Conservation (phyloP, 2,113 vertebrate species). For the Grantiella picta region DNA sequence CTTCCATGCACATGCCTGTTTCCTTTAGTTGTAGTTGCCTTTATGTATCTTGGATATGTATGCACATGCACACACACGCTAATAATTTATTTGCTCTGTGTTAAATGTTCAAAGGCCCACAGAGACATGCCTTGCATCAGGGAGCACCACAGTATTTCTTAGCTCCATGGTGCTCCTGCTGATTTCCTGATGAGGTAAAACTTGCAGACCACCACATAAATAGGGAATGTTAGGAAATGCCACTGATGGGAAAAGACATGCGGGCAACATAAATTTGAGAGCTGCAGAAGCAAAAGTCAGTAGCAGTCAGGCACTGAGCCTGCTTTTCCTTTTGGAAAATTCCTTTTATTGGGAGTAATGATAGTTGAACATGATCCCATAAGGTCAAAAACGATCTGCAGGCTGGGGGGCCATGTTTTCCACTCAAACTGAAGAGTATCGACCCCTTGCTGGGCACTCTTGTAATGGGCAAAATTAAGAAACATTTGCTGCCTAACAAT, state of each 20-base stretch:
- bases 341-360: not conserved
- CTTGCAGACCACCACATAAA: not conserved
- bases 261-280: not conserved
- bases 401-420: not conserved
- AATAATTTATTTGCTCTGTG: constrained; percentile 53
- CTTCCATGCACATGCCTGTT: not conserved
- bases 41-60: not conserved
- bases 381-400: not conserved
- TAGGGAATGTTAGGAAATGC: not conserved
- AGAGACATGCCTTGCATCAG: constrained; percentile 16
- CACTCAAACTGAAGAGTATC: not conserved
- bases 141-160: constrained; percentile 15
- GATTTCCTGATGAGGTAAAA: constrained; percentile 33
- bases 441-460: not conserved
- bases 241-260: not conserved
- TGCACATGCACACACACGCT: not conserved
- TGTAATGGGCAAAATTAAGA: not conserved
- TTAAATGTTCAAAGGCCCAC: constrained; percentile 45
- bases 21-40: constrained; percentile 4
- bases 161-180: not conserved
- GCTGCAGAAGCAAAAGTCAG: not conserved
- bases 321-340: not conserved
- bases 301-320: not conserved
- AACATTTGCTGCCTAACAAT: not conserved
- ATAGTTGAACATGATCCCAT: not conserved